Evolutionary conservation across 2,888 invertebrate genomes (phyloP), one percentile per base, ranked within the genome.

Genomic region (Allolobophora icterica): DNA sequence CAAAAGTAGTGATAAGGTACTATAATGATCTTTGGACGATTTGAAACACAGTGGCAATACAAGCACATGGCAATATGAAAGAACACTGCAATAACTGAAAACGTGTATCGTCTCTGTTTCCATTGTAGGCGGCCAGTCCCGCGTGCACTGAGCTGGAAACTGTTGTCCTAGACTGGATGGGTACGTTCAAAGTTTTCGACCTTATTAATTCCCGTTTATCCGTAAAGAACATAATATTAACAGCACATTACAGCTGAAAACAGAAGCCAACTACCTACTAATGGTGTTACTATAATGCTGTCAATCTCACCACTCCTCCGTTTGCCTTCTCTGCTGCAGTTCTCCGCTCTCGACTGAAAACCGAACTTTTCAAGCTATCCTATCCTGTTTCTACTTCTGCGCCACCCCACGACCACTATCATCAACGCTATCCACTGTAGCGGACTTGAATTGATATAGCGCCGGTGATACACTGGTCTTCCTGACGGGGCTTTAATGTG

Each of bases 141-240:
- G 98, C 98, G 4, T 98, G 98, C 95, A 98, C 99, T 84, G 99
- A 99, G 96, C 95, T 99, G 94, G 99, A 99, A 96, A 98, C 98
- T 1, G 98, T 99, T 93, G 98, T 99, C 94, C 96, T 98, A 93
- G 99, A 99, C 96, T 99, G 99, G 99, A 96, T 99, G 95, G 98
- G 98, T 94, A 92, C 92, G 93, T 93, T 30, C n/a, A n/a, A 0
- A 71, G 71, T 21, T 83, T 38, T 84, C 13, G 34, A 30, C n/a
- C 24, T 87, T 35, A 15, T 24, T 2, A 87, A 0, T n/a, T 34
- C 45, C 35, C 19, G 4, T 71, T 89, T 5, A 42, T n/a, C 34
- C 5, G 17, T 5, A 35, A 19, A 34, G 38, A 34, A 21, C 13
- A 45, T 3, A 87, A 5, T 83, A 89, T 35, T 52, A 24, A 90